Evolutionary conservation across 2,113 vertebrate species (phyloP), one percentile per base, ranked within the genome.

Genomic region (Passer montanus): DNA sequence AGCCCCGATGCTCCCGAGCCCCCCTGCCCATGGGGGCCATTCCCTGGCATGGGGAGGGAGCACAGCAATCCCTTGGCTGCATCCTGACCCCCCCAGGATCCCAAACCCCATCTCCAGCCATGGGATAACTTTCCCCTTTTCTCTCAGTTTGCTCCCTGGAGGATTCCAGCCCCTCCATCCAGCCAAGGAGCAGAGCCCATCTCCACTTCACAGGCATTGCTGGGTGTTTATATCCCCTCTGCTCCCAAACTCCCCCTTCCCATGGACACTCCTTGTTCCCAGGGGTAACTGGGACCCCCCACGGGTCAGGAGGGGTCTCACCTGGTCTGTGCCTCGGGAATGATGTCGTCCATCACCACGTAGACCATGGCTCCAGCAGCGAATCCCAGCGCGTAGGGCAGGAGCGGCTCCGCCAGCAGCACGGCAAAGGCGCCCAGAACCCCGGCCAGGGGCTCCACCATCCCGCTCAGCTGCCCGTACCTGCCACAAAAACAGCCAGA

Each of bases 341-440:
- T 98, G 97, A 99, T 99, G 97, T 99, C 99, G 2, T 99, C 99
- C 78, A 99, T 98, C 76, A 99, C 99, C 79, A 99, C 99, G 7
- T 98, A 99, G 76, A 99, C 98, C 99, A 99, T 99, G 6, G 99
- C 99, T 1, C 99, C 99, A 0, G 99, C 99, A 0, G 99, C 99
- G 10, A 99, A 99, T 3, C 99, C 99, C 97, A 99, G 94, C 0
- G 99, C 99, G 0, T 99, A 99, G 4, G 99, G 99, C 53, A 99
- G 97, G 33, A 99, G 94, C 4, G 99, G 99, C 91, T 99, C 98
- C 0, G 98, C 99, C 93, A 99, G 39, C 43, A 98, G 98, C 72
- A 99, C 97, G 0, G 99, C 98, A 1, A 98, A 62, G 19, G 99
- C 99, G 0, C 99, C 99, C 0, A 99, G 92, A 35, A 98, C 8